Evolutionary conservation across 2,888 invertebrate species (phyloP).

Genomic region (Meta bourneti): DNA sequence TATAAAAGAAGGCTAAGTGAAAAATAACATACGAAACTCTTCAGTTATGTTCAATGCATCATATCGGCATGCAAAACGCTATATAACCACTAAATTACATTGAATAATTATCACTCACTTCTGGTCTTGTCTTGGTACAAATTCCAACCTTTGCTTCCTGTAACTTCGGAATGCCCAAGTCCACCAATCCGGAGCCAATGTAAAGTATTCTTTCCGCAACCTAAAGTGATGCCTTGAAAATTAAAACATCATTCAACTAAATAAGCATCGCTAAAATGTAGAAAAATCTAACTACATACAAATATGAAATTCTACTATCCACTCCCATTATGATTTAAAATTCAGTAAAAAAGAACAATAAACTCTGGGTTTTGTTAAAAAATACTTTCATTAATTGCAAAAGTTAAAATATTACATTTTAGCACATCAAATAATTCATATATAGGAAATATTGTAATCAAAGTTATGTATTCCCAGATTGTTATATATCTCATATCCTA

Average conservation of each 20-base stretch:
- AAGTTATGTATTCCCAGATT: too few relatives aligned
- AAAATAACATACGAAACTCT: background rate
- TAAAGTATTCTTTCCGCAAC: slow-evolving; percentile 40
- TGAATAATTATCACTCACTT: slow-evolving; percentile 28
- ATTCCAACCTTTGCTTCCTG: slow-evolving; percentile 60
- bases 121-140: slow-evolving; percentile 67
- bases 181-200: slow-evolving; percentile 61
- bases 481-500: too few relatives aligned
- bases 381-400: too few relatives aligned
- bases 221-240: slow-evolving; percentile 23
- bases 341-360: too few relatives aligned
- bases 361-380: too few relatives aligned
- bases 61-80: too few relatives aligned
- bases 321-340: background rate
- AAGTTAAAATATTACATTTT: too few relatives aligned
- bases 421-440: too few relatives aligned
- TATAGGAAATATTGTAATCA: too few relatives aligned
- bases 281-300: background rate
- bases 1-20: too few relatives aligned
- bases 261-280: background rate
- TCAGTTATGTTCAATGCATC: too few relatives aligned
- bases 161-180: slow-evolving; percentile 33
- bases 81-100: too few relatives aligned
- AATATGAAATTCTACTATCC: background rate
- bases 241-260: background rate